Evolutionary conservation across 2,113 vertebrate species (phyloP), one percentile per base, ranked within the genome.

Genomic region (Lagenorhynchus albirostris): DNA sequence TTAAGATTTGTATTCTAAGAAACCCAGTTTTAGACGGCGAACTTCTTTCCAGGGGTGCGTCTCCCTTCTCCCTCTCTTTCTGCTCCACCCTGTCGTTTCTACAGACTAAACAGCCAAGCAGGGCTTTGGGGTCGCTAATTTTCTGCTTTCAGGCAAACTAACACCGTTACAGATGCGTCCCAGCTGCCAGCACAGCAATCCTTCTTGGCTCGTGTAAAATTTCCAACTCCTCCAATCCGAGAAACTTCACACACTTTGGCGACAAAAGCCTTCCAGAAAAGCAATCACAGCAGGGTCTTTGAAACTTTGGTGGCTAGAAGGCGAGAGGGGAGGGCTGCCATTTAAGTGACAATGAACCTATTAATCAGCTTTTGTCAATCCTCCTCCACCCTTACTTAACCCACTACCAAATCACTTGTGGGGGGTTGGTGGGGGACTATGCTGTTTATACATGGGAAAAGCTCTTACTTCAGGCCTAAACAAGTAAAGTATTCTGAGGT

Each of bases 121-220:
- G 76, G 80, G 97, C 97, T 97, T 96, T 8, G 68, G 97, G 96
- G 83, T 96, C 58, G 98, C 98, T 98, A 97, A 98, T 99, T 99
- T 99, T 99, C 99, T 98, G 99, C 98, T 98, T 98, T 98, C 98
- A 99, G 99, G 98, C 98, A 96, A 98, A 97, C 97, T 97, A 98
- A 98, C 99, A 99, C 99, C 99, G 99, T 99, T 99, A 99, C 99
- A 99, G 99, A 99, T 99, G 99, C 97, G 92, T 99, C 98, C 99
- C 99, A 99, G 99, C 99, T 99, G 99, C 99, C 98, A 92, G 96
- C 88, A 82, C 94, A 90, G 96, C 97, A 97, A 96, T 97, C 98
- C 97, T 95, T 97, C 97, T 80, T 6, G 68, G 95, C 98, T 99
- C 99, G 99, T 99, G 99, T 99, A 99, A 99, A 98, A 99, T 99